Evolutionary conservation across 2,888 invertebrate genomes (phyloP).

Genomic region (Spilarctia lutea): DNA sequence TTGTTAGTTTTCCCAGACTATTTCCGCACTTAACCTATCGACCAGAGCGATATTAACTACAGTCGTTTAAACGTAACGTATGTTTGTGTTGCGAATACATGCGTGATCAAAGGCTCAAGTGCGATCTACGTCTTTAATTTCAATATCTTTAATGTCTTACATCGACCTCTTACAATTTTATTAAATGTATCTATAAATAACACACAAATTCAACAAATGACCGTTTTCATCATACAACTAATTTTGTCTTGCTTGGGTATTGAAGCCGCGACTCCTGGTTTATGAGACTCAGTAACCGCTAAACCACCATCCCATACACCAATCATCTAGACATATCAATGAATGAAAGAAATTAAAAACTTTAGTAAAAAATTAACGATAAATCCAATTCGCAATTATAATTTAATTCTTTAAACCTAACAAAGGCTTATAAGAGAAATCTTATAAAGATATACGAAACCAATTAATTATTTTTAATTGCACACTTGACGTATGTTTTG

Average conservation of each 20-base stretch:
- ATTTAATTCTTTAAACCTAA: background rate
- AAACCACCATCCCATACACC: background rate
- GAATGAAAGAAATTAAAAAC: background rate
- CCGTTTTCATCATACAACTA: background rate
- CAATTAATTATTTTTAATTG: slow-evolving; percentile 29
- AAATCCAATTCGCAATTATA: background rate
- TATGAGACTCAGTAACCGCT: background rate
- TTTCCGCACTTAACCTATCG: no score
- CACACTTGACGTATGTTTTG: slow-evolving; percentile 11
- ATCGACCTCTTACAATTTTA: no score
- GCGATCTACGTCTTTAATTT: no score
- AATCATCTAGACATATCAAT: background rate
- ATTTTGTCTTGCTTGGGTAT: background rate
- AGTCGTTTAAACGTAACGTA: no score
- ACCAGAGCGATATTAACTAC: no score
- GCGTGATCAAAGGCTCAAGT: no score
- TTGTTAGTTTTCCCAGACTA: no score
- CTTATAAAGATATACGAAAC: background rate
- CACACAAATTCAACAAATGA: background rate
- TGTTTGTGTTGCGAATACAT: no score
- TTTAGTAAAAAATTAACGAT: background rate
- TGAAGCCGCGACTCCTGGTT: no score
- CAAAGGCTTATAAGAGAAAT: background rate
- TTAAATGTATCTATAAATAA: no score
- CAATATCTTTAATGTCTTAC: no score